These are phyloP conservation scores for Chromobotia macracanthus DNA, from an alignment of 2,797 vertebrate species.

Conservation along the genomic window DNA sequence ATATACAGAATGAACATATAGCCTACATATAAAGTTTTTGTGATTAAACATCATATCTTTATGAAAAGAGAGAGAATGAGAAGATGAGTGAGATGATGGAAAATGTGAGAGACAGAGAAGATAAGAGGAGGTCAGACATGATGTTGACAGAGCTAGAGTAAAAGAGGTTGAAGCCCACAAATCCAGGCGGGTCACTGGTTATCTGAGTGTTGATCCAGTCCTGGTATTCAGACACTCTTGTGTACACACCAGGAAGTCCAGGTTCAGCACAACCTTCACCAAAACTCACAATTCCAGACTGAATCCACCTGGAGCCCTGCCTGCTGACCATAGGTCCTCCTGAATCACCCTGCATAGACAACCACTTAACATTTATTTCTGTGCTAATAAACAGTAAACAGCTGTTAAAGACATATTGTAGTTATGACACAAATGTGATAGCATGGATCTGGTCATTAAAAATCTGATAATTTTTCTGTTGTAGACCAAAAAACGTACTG, in stretches of 20 bases:
- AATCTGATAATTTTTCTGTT: no score
- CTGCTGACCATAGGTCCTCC: background rate
- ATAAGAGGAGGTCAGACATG: background rate
- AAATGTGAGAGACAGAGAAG: background rate
- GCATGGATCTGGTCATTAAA: no score
- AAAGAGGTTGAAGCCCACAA: background rate
- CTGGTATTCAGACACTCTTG: slow-evolving; percentile 50
- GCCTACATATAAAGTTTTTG: no score
- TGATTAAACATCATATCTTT: no score
- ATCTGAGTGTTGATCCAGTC: slow-evolving; percentile 36
- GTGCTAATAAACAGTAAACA: no score
- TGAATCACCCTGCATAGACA: background rate
- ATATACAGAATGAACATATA: no score
- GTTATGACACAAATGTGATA: no score
- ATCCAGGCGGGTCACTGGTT: background rate
- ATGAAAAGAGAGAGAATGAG: background rate
- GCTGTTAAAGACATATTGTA: no score
- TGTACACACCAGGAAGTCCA: slow-evolving; percentile 28
- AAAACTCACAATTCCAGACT: slow-evolving; percentile 47
- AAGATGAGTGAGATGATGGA: background rate
- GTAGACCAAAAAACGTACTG: no score
- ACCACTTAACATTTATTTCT: background rate
- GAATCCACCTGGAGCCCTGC: slow-evolving; percentile 36
- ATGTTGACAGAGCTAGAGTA: background rate
- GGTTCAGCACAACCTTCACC: background rate